phyloP scores from a whole-genome alignment of 2,797 vertebrate genomes.

The Hypotaenidia okinawae region DNA sequence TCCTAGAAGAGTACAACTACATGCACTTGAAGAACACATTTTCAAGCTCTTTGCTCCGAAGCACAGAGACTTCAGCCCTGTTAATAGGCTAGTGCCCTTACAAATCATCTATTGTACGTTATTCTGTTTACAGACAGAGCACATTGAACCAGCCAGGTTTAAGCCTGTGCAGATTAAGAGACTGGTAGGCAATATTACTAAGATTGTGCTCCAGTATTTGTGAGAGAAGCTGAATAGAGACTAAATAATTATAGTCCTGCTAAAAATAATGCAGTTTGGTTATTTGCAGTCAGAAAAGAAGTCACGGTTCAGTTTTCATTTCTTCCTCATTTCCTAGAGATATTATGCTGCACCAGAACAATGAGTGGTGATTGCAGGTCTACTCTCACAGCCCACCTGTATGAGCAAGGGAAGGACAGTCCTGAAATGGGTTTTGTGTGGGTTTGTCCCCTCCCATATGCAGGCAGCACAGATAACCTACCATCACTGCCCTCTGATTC shows the following conservation, averaged over 20 bases:
- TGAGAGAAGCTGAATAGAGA: background rate
- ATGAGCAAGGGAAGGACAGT: fast-evolving
- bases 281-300: background rate
- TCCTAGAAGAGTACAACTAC: background rate
- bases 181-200: background rate
- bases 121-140: background rate
- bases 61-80: background rate
- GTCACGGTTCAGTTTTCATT: background rate
- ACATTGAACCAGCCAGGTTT: background rate
- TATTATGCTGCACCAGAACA: background rate
- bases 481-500: background rate
- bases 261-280: background rate
- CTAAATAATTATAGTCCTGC: background rate
- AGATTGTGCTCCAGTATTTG: background rate
- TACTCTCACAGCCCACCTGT: background rate
- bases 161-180: background rate
- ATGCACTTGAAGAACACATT: background rate
- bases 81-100: background rate
- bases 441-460: background rate
- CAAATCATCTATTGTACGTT: background rate
- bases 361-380: background rate
- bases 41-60: background rate
- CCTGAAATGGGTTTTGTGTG: background rate
- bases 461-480: background rate
- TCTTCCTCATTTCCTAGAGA: background rate